These are phyloP conservation scores for Tenthredo scrophulariae DNA, from an alignment of 2,888 invertebrate species.

Conservation along the genomic window DNA sequence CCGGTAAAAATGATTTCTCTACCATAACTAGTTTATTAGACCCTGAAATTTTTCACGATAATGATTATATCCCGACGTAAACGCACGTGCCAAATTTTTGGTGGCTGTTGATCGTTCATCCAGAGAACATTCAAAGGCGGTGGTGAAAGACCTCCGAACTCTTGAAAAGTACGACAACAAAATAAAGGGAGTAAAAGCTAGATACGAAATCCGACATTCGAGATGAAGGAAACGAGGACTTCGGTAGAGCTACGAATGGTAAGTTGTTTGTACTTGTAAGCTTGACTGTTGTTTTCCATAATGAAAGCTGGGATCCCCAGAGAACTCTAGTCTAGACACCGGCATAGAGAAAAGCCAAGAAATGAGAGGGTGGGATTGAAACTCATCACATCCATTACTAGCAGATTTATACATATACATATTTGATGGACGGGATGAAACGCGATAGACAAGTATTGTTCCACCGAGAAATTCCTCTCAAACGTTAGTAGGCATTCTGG, in stretches of 20 bases:
- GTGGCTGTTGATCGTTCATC: background rate
- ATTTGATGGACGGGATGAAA: slow-evolving; percentile 8
- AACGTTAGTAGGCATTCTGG: background rate
- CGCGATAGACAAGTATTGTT: slow-evolving; percentile 35
- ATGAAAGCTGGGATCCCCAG: slow-evolving; percentile 43
- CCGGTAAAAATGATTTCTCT: background rate
- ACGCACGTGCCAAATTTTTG: background rate
- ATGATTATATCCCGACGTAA: background rate
- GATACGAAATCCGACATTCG: background rate
- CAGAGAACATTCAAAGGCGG: background rate
- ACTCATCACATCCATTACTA: slow-evolving; percentile 11
- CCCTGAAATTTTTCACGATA: background rate
- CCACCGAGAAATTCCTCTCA: background rate
- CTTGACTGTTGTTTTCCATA: slow-evolving; percentile 38
- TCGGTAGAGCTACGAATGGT: background rate
- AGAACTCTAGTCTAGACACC: slow-evolving; percentile 37
- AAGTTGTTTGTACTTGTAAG: slow-evolving; percentile 25
- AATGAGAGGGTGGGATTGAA: background rate
- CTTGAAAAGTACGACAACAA: background rate
- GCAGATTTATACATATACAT: background rate
- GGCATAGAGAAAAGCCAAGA: slow-evolving; percentile 14
- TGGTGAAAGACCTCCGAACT: background rate
- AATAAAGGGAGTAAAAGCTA: background rate
- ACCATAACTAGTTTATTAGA: background rate
- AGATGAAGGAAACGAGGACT: background rate